Evolutionary conservation across 53 echinoderm and acorn worm species (phyloP), one percentile per base, ranked within the genome.

Genomic region (Temnopleurus reevesii): DNA sequence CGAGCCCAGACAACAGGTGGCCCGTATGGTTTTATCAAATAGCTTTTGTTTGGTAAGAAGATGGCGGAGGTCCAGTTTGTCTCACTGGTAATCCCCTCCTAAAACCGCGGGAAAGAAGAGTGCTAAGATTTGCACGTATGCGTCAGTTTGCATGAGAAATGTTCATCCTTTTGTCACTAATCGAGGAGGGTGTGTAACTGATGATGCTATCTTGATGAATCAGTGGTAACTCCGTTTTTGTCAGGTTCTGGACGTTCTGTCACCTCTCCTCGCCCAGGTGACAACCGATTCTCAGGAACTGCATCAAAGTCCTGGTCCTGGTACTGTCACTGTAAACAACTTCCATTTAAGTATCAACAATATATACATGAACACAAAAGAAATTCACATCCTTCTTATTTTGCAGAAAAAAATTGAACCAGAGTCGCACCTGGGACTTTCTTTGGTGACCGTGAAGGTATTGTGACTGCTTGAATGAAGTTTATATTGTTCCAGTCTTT

Each of bases 111-210:
- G 49, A 15, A 49, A 29, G 30, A 17, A 77, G 18, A 79, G 79
- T 49, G 79, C 79, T 29, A 79, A 28, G 51, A 47, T 47, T 79
- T 79, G 46, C 46, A 49, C 79, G 49, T 47, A 79, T 12, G 23
- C 27, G 79, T 79, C 79, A 79, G 46, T 79, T 79, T 49, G 15
- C 41, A 49, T 79, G 46, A 79, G 25, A 24, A 49, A 79, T 79
- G 25, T 49, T 4, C 49, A 28, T 47, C 49, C 12, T 1, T 46
- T 79, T 79, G 79, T 15, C 47, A 79, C 47, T 15, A 7, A 71
- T 71, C 71, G 71, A 4, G 2, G 41, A 4, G 43, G 19, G 15
- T 7, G 19, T 38, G 21, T 27, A 13, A 41, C 7, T 3, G 13
- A n/a, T 29, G 71, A 41, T 38, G 71, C 2, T 6, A 18, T 21